A percentile compares a stretch with the other conserved stretches of the same genome.
Evolutionary conservation across 2,888 invertebrate genomes (phyloP).

Genomic region (Sussaba pulchella): DNA sequence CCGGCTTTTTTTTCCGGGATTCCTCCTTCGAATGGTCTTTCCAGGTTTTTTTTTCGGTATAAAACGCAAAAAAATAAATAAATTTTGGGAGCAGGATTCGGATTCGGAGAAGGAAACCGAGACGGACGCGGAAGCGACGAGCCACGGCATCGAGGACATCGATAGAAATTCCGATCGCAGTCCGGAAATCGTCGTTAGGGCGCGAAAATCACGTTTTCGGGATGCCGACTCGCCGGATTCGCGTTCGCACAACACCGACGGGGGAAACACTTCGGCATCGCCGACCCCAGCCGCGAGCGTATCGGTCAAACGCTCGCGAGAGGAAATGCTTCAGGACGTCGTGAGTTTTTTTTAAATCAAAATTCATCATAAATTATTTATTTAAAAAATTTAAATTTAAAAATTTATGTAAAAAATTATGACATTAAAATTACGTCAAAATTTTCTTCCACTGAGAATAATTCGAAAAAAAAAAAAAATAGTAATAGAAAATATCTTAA

Average conservation of each 20-base stretch:
- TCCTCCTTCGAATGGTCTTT: too few species aligned
- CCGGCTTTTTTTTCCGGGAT: too few species aligned
- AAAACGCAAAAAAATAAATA: background rate
- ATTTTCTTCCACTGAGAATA: background rate
- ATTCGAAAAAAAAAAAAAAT: too few species aligned
- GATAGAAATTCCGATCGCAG: slow-evolving; percentile 77
- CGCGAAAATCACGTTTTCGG: slow-evolving; percentile 82
- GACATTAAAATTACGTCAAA: too few species aligned
- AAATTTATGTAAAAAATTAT: too few species aligned
- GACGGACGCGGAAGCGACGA: slow-evolving; percentile 74
- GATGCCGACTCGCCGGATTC: slow-evolving; percentile 82
- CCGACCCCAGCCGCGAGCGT: slow-evolving; percentile 72
- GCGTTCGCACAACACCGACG: slow-evolving; percentile 73
- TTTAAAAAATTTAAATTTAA: too few species aligned
- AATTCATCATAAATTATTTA: too few species aligned
- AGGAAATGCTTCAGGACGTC: slow-evolving; percentile 89
- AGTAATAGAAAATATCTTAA: too few species aligned
- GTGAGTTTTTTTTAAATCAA: slow-evolving; percentile 84
- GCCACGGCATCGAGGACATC: slow-evolving; percentile 73
- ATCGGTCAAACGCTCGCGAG: slow-evolving; percentile 85
- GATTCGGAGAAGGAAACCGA: slow-evolving; percentile 84
- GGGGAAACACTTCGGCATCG: slow-evolving; percentile 72
- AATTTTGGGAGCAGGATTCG: slow-evolving; percentile 80
- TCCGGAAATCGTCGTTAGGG: slow-evolving; percentile 79
- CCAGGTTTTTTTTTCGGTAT: too few species aligned